phyloP scores from a whole-genome alignment of 2,797 vertebrate genomes.

The Phalanger gymnotis region DNA sequence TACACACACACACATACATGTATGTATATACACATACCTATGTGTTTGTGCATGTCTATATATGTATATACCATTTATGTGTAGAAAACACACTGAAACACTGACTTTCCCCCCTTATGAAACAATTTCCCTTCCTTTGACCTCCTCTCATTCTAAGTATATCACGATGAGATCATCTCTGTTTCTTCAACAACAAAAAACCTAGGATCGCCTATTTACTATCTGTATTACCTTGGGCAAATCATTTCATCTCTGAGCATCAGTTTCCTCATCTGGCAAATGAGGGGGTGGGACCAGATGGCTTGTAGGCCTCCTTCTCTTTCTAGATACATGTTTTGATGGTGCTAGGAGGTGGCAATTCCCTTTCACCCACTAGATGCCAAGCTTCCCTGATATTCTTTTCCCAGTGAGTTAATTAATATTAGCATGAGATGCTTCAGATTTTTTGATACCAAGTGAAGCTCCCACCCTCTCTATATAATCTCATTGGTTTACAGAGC shows the following conservation, averaged over 20 bases:
- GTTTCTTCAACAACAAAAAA: neutral
- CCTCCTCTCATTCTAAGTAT: neutral
- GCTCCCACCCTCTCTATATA: constrained; percentile 12
- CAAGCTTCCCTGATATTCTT: neutral
- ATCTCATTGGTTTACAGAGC: constrained; percentile 17
- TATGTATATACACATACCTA: too few relatives aligned
- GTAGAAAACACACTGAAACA: neutral
- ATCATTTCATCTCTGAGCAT: neutral
- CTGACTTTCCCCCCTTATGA: neutral
- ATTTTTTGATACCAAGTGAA: neutral
- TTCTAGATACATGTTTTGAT: neutral
- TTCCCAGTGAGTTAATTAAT: neutral
- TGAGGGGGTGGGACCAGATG: neutral
- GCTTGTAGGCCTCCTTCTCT: neutral
- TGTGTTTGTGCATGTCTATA: too few relatives aligned
- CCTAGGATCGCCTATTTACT: neutral
- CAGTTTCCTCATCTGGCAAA: neutral
- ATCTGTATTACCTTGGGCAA: neutral
- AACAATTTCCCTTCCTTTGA: neutral
- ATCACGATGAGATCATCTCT: neutral
- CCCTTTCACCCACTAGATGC: neutral
- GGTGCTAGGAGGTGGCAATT: neutral
- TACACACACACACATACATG: too few relatives aligned
- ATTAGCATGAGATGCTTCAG: neutral
- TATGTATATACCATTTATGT: neutral